phyloP scores from a whole-genome alignment of 2,888 invertebrate species.

The Aproaerema taeniolella region DNA sequence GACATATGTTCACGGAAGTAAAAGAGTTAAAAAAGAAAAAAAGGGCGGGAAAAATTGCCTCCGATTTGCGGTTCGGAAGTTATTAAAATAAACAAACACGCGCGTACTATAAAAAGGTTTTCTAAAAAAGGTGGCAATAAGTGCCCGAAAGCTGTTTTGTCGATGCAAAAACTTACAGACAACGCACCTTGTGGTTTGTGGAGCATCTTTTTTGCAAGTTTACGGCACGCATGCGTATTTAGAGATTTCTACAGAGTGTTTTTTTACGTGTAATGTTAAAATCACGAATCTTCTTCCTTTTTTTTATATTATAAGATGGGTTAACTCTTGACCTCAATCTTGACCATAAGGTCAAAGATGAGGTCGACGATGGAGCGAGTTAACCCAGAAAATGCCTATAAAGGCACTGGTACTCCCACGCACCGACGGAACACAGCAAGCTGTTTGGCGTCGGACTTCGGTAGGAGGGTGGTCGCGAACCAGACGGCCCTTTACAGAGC shows the following conservation, averaged over 20 bases:
- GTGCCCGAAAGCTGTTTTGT: slow-evolving; percentile 31
- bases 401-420: too few species aligned
- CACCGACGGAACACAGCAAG: too few species aligned
- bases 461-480: too few species aligned
- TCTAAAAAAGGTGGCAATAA: not conserved
- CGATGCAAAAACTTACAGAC: slow-evolving; percentile 25
- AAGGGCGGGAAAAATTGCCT: not conserved
- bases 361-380: too few species aligned
- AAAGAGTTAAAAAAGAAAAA: not conserved
- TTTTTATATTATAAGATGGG: too few species aligned
- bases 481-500: too few species aligned
- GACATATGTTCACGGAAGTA: not conserved
- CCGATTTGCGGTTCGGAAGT: not conserved
- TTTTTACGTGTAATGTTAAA: not conserved
- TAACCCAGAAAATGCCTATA: too few species aligned
- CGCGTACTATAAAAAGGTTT: not conserved
- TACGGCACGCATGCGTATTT: slow-evolving; percentile 25
- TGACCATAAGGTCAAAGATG: too few species aligned
- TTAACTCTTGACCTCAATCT: too few species aligned
- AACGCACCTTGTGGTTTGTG: slow-evolving; percentile 45
- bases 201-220: slow-evolving; percentile 37
- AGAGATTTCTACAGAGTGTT: too few species aligned
- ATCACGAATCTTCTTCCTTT: not conserved
- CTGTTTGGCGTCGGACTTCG: too few species aligned
- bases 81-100: not conserved